Conservation (phyloP, 2,888 invertebrate species). For the Himalopsyche anomala region DNA sequence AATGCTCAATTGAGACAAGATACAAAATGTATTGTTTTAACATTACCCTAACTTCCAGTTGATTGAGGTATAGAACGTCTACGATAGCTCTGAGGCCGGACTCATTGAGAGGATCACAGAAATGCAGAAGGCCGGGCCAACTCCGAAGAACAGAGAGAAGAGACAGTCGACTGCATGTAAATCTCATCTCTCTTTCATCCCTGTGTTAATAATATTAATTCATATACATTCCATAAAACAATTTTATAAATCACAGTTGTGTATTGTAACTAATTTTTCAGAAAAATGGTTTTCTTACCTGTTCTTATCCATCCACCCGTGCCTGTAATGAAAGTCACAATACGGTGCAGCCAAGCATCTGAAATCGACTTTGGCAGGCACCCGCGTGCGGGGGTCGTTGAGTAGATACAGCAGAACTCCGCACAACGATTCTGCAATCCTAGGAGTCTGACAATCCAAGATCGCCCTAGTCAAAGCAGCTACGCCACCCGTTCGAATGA, state of each 20-base stretch:
- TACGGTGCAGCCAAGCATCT: conserved; percentile 94
- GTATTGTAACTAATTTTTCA: too few relatives aligned
- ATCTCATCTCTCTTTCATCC: conserved; percentile 87
- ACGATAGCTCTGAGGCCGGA: conserved; percentile 88
- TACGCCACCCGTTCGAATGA: conserved; percentile 90
- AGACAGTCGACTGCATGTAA: conserved; percentile 90
- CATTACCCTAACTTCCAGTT: conserved; percentile 91
- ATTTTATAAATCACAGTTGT: background rate
- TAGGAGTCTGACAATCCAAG: conserved; percentile 90
- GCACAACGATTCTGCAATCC: conserved; percentile 93
- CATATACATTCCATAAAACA: background rate
- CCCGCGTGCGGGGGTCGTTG: conserved; percentile 89
- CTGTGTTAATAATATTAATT: conserved; percentile 69
- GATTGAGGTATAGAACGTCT: conserved; percentile 89
- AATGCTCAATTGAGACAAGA: background rate
- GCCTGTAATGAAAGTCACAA: conserved; percentile 91
- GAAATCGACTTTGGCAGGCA: conserved; percentile 86
- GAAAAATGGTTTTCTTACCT: conserved; percentile 73
- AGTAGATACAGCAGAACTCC: conserved; percentile 91
- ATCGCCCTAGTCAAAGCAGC: conserved; percentile 88
- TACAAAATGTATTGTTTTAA: background rate
- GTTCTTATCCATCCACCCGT: conserved; percentile 83
- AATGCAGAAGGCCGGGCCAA: conserved; percentile 93
- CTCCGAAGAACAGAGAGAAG: conserved; percentile 90
- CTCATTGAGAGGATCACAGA: conserved; percentile 86